Percentiles rank a stretch among this genome's conserved stretches.
Conservation (phyloP, 2,113 vertebrate species). For the Triplophysa dalaica region DNA sequence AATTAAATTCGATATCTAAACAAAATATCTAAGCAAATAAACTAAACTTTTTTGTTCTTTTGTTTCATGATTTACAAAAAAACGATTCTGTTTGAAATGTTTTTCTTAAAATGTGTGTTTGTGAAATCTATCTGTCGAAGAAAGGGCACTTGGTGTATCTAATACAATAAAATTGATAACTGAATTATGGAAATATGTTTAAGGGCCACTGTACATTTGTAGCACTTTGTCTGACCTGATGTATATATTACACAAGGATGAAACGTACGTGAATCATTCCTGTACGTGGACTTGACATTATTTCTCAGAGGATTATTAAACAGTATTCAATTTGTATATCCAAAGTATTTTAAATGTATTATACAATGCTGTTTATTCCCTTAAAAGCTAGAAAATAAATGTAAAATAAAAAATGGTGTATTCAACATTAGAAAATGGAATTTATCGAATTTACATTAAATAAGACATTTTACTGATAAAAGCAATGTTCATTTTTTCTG, state of each 20-base stretch:
- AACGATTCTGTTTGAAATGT: too few relatives aligned
- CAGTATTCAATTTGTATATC: neutral
- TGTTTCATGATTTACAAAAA: too few relatives aligned
- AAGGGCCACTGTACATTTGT: constrained; percentile 2
- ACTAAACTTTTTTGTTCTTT: too few relatives aligned
- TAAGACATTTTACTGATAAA: neutral
- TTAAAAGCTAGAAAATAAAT: neutral
- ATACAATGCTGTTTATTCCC: neutral
- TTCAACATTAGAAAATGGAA: neutral
- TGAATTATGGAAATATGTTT: constrained; percentile 5
- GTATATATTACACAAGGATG: neutral
- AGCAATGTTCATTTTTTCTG: neutral
- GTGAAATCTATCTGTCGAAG: neutral
- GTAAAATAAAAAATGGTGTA: neutral
- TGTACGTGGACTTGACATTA: neutral
- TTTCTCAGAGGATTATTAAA: neutral
- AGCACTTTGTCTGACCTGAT: constrained; percentile 6
- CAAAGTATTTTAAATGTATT: neutral
- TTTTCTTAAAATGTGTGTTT: too few relatives aligned
- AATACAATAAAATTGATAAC: neutral
- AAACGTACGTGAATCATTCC: too few relatives aligned
- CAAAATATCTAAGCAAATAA: too few relatives aligned
- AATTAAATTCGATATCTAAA: too few relatives aligned
- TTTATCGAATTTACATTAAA: neutral
- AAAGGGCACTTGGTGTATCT: neutral